Evolutionary conservation across 2,797 vertebrate genomes (phyloP), one percentile per base, ranked within the genome.

Genomic region (Microcaecilia unicolor): DNA sequence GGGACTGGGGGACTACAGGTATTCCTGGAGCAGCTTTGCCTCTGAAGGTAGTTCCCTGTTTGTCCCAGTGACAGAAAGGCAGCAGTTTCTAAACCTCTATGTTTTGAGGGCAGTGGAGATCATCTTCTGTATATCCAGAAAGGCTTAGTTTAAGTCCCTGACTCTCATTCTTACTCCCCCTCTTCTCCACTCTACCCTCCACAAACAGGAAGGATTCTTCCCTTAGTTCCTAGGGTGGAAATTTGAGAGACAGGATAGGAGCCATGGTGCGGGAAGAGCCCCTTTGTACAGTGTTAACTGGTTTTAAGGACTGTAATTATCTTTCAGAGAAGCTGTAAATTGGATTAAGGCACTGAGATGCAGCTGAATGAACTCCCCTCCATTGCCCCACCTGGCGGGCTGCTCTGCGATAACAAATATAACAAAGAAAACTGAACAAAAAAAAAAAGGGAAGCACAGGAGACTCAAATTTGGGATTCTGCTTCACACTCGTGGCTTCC

Each of bases 221-320:
- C 51, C 29, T 47, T 61, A 48, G 66, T 29, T 60, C 45, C 64
- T 49, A 48, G 45, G 53, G 62, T 61, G 51, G 56, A 52, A 55
- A 53, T 66, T 57, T 67, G 62, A 70, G 70, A 68, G 64, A 49
- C 67, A 58, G 64, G 45, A 47, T 58, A 31, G 37, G 58, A 45
- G 53, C 53, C 70, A 68, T 70, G 61, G 58, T 62, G 55, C 16
- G 58, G n/a, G n/a, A n/a, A 61, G 62, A 68, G 60, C 54, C 53
- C 66, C 54, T 70, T 68, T 70, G 62, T 64, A 64, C 53, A 37
- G 55, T 44, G 48, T 58, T 70, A 62, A 64, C 67, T 80, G 85
- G 84, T 87, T n/a, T 90, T 88, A 85, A 85, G 84, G 83, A 81
- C 87, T 87, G 84, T 89, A 90, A 91, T 89, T 89, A 90, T 90